Evolutionary conservation across 1,140 invertebrate species (phyloP).

Genomic region (Phymorhynchus buccinoides): DNA sequence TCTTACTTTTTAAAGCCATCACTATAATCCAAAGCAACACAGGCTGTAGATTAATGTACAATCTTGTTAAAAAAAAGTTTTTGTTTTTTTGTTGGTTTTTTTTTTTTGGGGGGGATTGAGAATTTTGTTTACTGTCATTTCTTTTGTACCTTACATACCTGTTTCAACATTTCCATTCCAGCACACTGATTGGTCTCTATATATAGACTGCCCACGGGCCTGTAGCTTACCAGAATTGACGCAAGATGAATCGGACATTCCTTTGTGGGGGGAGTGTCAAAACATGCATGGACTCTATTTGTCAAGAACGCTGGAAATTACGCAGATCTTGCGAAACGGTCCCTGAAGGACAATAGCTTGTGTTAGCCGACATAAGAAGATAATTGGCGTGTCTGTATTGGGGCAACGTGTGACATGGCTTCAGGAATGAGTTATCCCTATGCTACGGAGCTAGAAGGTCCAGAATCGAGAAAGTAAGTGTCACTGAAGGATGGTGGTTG

Average conservation of each 20-base stretch:
- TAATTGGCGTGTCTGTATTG: not conserved
- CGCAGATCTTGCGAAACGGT: not conserved
- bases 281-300: not conserved
- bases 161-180: not conserved
- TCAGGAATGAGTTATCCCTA: conserved; percentile 34
- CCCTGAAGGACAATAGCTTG: not conserved
- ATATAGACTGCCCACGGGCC: not conserved
- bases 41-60: too few species aligned
- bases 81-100: too few species aligned
- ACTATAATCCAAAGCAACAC: too few species aligned
- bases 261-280: not conserved
- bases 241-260: not conserved
- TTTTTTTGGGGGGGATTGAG: not conserved
- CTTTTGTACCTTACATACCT: not conserved
- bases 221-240: not conserved
- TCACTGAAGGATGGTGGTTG: not conserved
- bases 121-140: not conserved
- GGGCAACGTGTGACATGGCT: conserved; percentile 1
- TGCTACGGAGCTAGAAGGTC: conserved; percentile 31
- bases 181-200: not conserved
- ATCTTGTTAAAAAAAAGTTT: too few species aligned
- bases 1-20: too few species aligned
- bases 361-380: not conserved
- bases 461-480: conserved; percentile 4
- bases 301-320: not conserved